Percentiles rank a stretch among this genome's conserved stretches.
These are phyloP conservation scores for Notocelia uddmanniana DNA, from an alignment of 2,888 invertebrate genomes.

Conservation along the genomic window DNA sequence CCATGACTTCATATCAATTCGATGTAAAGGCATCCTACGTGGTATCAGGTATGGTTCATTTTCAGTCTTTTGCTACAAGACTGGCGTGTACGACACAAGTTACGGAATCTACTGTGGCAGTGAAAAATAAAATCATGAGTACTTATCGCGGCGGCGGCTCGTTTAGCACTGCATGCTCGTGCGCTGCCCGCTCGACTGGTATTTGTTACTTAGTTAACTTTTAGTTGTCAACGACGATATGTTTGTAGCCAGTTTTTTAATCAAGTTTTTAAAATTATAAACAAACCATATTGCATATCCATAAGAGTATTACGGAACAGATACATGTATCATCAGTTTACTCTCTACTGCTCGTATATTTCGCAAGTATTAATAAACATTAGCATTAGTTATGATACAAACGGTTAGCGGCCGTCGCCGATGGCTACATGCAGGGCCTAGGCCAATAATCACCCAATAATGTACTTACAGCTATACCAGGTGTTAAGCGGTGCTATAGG, in stretches of 20 bases:
- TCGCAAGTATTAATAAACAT: neutral
- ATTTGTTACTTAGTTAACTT: no score
- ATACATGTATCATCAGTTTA: neutral
- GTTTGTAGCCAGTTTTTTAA: neutral
- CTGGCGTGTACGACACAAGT: no score
- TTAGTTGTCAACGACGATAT: neutral
- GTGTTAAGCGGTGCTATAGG: constrained; percentile 93
- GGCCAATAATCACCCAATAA: neutral
- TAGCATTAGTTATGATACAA: neutral
- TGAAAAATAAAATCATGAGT: no score
- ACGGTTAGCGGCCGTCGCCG: neutral
- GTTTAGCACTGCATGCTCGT: no score
- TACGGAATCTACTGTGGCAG: no score
- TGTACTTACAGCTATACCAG: constrained; percentile 88
- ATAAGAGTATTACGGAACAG: neutral
- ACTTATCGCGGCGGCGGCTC: no score
- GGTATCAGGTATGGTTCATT: no score
- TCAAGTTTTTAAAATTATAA: neutral
- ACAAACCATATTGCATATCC: neutral
- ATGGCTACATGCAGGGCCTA: neutral
- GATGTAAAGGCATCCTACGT: no score
- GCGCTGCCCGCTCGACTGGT: no score
- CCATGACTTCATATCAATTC: no score
- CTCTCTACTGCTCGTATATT: neutral
- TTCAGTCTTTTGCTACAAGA: no score